Base-by-base conservation (phyloP, 2,113 vertebrate species). In the Delphinapterus leucas region DNA sequence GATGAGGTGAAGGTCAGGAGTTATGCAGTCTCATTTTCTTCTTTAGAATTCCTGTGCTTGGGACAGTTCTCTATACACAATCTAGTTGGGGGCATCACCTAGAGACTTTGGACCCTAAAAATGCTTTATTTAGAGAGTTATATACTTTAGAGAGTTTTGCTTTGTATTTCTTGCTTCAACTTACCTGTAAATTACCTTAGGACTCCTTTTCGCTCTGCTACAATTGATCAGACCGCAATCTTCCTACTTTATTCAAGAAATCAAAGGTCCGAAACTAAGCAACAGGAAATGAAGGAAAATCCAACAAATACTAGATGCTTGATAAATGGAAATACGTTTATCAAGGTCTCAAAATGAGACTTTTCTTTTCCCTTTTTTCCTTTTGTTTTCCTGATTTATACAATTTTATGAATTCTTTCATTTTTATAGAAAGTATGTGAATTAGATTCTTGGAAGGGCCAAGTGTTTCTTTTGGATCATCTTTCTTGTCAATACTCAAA, bases 151-250 rank as follows among this genome's bases (percentile, higher is more conserved):
- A 88, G 61, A 88, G 26, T 85, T 97, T 88, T 92, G 49, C 23
- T 90, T 95, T 96, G 94, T 95, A 82, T 93, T 92, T 95, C 47
- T 97, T 94, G 61, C 41, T 97, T 90, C 86, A 97, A 65, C 21
- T 95, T 90, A 94, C 77, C 84, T 93, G 61, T 93, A 96, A 97
- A 95, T 96, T 90, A 88, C 67, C 58, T 88, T 82, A 93, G 28
- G n/a, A 67, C 20, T 91, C 53, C 38, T 91, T 88, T 93, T 26
- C 88, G 53, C 31, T 79, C 96, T 94, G 58, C 94, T 84, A 21
- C 15, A 87, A 82, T 70, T 77, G 71, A 94, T 84, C 63, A 95
- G 13, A 84, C 21, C 31, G 90, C 8, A 92, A 15, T 86, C 55
- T 94, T 94, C 63, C 31, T 74, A 33, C 17, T 41, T 96, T 79